A percentile compares a stretch with the other conserved stretches of the same genome.
These are phyloP conservation scores for Aurelia aurita complex sp. Pacific DNA, from an alignment of 30 jellyfish, hydroid and myxozoan species.

Conservation along the genomic window DNA sequence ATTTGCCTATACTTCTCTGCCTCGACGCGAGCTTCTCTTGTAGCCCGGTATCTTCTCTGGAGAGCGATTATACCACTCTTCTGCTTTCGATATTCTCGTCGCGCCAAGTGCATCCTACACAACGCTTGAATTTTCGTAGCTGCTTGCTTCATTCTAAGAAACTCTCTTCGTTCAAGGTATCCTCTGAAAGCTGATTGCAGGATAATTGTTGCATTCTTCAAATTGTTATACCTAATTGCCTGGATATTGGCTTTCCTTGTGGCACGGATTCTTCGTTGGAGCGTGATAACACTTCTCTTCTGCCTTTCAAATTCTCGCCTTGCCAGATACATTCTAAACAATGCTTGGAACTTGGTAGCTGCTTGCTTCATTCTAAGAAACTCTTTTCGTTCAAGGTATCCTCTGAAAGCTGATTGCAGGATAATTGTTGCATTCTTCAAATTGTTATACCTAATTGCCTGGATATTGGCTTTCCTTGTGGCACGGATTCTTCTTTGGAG, in stretches of 20 bases:
- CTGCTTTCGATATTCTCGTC: slow-evolving; percentile 10
- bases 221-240: neutral
- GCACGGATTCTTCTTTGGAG: slow-evolving; percentile 48
- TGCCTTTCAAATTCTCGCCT: neutral
- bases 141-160: slow-evolving; percentile 10
- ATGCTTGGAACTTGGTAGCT: slow-evolving; percentile 49
- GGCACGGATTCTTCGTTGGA: slow-evolving; percentile 44
- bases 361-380: slow-evolving; percentile 8
- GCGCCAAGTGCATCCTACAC: slow-evolving; percentile 16
- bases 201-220: slow-evolving; percentile 32
- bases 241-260: neutral
- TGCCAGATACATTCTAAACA: slow-evolving; percentile 2
- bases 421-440: slow-evolving; percentile 11
- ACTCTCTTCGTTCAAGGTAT: neutral
- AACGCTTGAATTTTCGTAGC: slow-evolving; percentile 30
- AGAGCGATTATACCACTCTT: slow-evolving; percentile 37
- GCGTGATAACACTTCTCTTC: slow-evolving; percentile 5
- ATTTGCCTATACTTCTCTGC: slow-evolving; percentile 2
- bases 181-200: slow-evolving; percentile 49
- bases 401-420: slow-evolving; percentile 55
- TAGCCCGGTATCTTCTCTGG: slow-evolving; percentile 38
- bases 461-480: neutral
- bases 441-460: neutral
- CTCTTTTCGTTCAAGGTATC: slow-evolving; percentile 32
- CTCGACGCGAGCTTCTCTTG: slow-evolving; percentile 8